Base-by-base conservation (phyloP, 2,888 invertebrate species). In the Dastarcus helophoroides region DNA sequence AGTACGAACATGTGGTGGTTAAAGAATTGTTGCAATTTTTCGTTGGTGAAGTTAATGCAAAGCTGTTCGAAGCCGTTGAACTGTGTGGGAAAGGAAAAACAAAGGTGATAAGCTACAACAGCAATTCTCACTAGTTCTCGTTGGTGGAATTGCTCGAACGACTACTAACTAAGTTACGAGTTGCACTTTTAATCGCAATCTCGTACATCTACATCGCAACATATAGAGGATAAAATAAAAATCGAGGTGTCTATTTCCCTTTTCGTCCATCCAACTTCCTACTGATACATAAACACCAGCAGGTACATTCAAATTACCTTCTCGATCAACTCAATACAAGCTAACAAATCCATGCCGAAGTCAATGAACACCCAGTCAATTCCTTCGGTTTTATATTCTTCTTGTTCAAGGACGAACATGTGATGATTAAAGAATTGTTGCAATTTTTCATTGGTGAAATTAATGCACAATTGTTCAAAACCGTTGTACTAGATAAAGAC, bases 391-490 rank as follows among this genome's bases (percentile, higher is more conserved):
- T 85, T 84, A 73, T 93, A 93, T 64, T 91, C 91, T 65, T 93
- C 91, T 79, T 93, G 91, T 66, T 93, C 91, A 53, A 93, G 77
- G 53, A 93, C 89, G 69, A 93, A 93, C 91, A 93, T 93, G 77
- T 93, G 85, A 62, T 93, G 91, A 71, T 93, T 93, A 82, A 93
- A 93, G 79, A 91, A 93, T 67, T 93, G 93, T 71, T 94, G 93
- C 57, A 93, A 76, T 68, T 90, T 88, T 72, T 93, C 91, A 66
- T 93, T 93, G 67, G 91, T 93, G 74, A 93, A 93, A 76, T 93
- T 93, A 77, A 93, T 93, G 74, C 91, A 93, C 63, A 93, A 76
- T 74, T 93, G 93, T 73, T 93, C 91, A 75, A 91, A 93, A 67
- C 90, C 88, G 76, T 93, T 93, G 76, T 58, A 83, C 83, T 85